Evolutionary conservation across 2,113 vertebrate species (phyloP).

Genomic region (Cyprinodon variegatus): DNA sequence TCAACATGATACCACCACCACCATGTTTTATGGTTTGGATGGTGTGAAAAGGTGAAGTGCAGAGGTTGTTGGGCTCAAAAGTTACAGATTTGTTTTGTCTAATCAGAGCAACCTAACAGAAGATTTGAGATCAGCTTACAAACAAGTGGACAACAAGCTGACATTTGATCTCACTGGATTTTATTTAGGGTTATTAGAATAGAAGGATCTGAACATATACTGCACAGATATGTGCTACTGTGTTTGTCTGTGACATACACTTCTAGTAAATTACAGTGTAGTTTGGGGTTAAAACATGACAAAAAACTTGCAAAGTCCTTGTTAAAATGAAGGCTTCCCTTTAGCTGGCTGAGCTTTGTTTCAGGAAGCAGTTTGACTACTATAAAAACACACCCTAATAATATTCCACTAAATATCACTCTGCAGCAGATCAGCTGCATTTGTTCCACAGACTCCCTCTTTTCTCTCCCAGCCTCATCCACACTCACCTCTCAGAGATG

Average conservation of each 20-base stretch:
- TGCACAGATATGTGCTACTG: background rate
- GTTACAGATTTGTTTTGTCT: background rate
- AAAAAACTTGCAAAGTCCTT: background rate
- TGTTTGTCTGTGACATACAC: background rate
- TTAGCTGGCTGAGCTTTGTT: slow-evolving; percentile 10
- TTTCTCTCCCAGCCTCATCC: slow-evolving; percentile 36
- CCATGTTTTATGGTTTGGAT: no score
- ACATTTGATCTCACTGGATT: background rate
- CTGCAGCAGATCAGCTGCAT: slow-evolving; percentile 61
- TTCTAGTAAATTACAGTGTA: background rate
- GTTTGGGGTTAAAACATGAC: background rate
- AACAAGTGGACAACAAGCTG: background rate
- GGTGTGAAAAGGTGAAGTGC: no score
- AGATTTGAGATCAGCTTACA: background rate
- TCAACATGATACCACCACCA: no score
- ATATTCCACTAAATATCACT: slow-evolving; percentile 53
- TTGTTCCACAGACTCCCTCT: slow-evolving; percentile 28
- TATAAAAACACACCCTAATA: slow-evolving; percentile 44
- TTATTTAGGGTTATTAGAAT: background rate
- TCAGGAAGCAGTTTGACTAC: slow-evolving; percentile 28
- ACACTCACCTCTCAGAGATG: background rate
- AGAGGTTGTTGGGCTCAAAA: no score
- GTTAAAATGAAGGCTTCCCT: background rate
- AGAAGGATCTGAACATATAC: background rate
- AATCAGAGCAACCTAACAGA: background rate